These are phyloP conservation scores for Labeo catla DNA, from an alignment of 2,113 vertebrate species.

Conservation along the genomic window DNA sequence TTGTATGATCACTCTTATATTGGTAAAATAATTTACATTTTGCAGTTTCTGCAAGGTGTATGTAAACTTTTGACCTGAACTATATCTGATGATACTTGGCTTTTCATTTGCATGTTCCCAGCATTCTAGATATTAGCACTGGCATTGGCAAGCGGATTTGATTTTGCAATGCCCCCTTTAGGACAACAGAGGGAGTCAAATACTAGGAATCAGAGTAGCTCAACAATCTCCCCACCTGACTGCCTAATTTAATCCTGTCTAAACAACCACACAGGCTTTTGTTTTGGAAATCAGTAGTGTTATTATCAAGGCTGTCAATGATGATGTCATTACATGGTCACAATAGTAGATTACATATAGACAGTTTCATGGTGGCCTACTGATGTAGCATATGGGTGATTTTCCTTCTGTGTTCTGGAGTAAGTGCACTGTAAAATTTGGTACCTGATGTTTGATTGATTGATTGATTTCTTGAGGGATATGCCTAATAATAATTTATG, in stretches of 20 bases:
- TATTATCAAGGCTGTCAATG: not conserved
- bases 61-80: too few species aligned
- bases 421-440: slow-evolving; percentile 70
- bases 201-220: slow-evolving; percentile 29
- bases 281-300: not conserved
- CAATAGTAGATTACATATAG: not conserved
- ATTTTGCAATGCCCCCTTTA: not conserved
- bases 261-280: not conserved
- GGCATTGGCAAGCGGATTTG: too few species aligned
- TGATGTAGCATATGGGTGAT: not conserved
- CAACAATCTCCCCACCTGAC: not conserved
- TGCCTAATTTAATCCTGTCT: not conserved
- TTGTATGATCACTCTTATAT: too few species aligned
- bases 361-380: not conserved
- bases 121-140: not conserved
- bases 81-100: not conserved
- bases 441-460: slow-evolving; percentile 74
- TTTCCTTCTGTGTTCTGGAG: slow-evolving; percentile 60
- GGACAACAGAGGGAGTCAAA: slow-evolving; percentile 51
- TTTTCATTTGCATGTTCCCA: not conserved
- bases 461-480: slow-evolving; percentile 80
- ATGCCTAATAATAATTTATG: slow-evolving; percentile 75
- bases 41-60: too few species aligned
- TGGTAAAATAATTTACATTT: too few species aligned
- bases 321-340: slow-evolving; percentile 1